A percentile compares a stretch with the other conserved stretches of the same genome.
These are phyloP conservation scores for Biston stratarius DNA, from an alignment of 2,888 invertebrate species.

Conservation along the genomic window DNA sequence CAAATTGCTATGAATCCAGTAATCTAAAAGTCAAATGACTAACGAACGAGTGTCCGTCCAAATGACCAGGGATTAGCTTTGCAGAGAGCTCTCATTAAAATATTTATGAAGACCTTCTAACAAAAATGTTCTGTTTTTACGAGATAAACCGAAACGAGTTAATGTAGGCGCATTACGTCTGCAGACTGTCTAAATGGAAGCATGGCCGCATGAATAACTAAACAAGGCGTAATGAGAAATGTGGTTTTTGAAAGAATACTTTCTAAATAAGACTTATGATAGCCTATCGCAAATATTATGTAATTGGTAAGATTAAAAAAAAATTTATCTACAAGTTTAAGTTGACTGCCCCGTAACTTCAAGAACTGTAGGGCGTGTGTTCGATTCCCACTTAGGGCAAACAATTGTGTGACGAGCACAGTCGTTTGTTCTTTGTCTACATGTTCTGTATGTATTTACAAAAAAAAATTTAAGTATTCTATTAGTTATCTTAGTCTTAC, in stretches of 20 bases:
- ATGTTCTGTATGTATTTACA: no score
- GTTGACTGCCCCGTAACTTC: no score
- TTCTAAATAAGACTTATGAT: no score
- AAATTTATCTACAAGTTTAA: no score
- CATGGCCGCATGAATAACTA: constrained; percentile 24
- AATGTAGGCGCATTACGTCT: constrained; percentile 34
- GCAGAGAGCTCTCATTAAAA: constrained; percentile 62
- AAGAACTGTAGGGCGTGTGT: no score
- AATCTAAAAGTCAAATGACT: constrained; percentile 64
- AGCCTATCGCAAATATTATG: no score
- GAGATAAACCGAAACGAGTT: constrained; percentile 44
- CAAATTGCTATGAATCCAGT: constrained; percentile 56
- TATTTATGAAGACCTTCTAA: constrained; percentile 61
- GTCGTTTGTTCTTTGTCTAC: no score
- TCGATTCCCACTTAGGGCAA: no score
- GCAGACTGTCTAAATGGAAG: constrained; percentile 22
- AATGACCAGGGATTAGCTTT: constrained; percentile 68
- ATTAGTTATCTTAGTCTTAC: no score
- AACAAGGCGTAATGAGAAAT: constrained; percentile 21
- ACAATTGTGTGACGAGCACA: no score
- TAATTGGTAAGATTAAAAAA: no score
- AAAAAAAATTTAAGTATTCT: no score
- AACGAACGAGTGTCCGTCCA: constrained; percentile 61
- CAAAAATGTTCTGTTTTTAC: constrained; percentile 54
- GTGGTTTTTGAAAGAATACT: neutral